Base-by-base conservation (phyloP, 2,888 invertebrate genomes). In the Oeneis ivallda region DNA sequence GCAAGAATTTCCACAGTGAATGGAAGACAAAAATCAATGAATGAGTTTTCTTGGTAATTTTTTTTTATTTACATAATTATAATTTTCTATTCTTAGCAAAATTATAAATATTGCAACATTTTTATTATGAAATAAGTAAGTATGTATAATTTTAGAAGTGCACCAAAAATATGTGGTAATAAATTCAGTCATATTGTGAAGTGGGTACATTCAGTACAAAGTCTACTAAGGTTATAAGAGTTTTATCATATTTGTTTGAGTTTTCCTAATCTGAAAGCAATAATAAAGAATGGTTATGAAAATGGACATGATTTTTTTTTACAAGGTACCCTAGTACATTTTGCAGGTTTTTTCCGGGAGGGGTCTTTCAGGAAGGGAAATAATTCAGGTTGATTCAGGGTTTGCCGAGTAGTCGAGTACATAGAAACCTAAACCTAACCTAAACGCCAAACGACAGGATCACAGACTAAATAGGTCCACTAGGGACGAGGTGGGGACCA, bases 131-230 rank as follows among this genome's bases (percentile, higher is more conserved):
- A n/a, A n/a, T n/a, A n/a, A n/a, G 9, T 49, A 19, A 2, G 5
- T 13, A 17, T 47, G 3, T 17, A 47, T 9, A 47, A 45, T 45
- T 52, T 26, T n/a, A 52, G 6, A 7, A 5, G 9, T 52, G 8
- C 32, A 52, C 32, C 32, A n/a, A 26, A 9, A 9, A 50, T 43
- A 43, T 10, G 11, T 47, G 45, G 71, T 77, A 72, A 79, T 79
- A 71, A 79, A 76, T 80, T 80, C 77, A 82, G 84, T 85, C 76
- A 81, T 71, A n/a, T n/a, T n/a, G 74, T 87, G 82, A 80, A 80
- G 84, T 86, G 84, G 87, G 65, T 89, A 88, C 85, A 75, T 83
- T 81, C 86, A 89, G 90, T 90, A 91, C 90, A 91, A 91, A 88
- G 84, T 82, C 84, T 84, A 85, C 83, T 85, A 72, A 74, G 74